These are phyloP conservation scores for Promerops cafer DNA, from an alignment of 2,113 vertebrate genomes.

Conservation along the genomic window DNA sequence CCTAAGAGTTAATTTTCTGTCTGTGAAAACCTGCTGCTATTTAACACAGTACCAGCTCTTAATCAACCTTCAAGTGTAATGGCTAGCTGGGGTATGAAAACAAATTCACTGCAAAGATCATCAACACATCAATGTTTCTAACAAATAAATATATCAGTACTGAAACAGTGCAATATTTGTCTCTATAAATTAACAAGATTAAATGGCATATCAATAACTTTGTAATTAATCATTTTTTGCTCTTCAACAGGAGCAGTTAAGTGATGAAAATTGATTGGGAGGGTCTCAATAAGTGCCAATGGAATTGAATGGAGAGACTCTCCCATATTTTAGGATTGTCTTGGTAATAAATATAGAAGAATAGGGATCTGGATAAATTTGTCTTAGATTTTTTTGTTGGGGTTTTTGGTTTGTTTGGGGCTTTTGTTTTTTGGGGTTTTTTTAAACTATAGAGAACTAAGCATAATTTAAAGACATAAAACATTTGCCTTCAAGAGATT, in stretches of 20 bases:
- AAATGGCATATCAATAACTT: background rate
- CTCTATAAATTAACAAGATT: background rate
- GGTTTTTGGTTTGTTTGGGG: no score
- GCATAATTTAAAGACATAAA: background rate
- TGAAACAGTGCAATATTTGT: background rate
- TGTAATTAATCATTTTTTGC: background rate
- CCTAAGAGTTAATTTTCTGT: background rate
- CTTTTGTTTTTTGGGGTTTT: background rate
- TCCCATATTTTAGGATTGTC: background rate
- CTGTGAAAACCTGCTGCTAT: background rate
- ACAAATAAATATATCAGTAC: background rate
- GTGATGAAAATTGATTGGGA: background rate
- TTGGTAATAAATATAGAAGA: background rate
- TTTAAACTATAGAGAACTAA: background rate
- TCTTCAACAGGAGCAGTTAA: background rate
- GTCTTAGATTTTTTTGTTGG: background rate
- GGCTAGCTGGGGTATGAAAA: background rate
- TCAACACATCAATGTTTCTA: background rate
- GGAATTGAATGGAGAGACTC: background rate
- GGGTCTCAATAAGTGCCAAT: rapidly evolving
- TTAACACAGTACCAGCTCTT: background rate
- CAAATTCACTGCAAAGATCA: background rate
- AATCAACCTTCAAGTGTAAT: background rate
- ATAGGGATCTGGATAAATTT: background rate
- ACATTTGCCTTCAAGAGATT: background rate